Base-by-base conservation (phyloP, 2,888 invertebrate species). In the Chloromyia formosa region DNA sequence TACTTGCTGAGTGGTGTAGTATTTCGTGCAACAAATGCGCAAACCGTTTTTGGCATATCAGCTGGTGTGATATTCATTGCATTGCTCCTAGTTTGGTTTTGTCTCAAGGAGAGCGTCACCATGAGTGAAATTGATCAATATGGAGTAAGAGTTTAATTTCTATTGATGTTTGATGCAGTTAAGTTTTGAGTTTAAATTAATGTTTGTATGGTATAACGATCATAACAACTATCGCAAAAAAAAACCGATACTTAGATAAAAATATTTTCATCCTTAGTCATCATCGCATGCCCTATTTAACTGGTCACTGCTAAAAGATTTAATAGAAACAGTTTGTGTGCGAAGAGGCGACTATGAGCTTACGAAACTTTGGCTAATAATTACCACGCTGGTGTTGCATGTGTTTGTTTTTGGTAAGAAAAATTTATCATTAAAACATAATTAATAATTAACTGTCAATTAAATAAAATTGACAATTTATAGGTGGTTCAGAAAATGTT, bases 1-100 rank as follows among this genome's bases (percentile, higher is more conserved):
- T 86, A 88, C 12, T 80, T 91, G 22, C 80, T 84, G 0, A 91
- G 92, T 78, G 88, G 92, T 1, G 87, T 88, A 75, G 79, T 91
- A 1, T 87, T 91, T 73, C 85, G 86, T 1, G 81, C 81, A 1
- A 84, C 84, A 0, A 80, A 81, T 77, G 79, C 81, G 0, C 75
- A 83, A 0, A 79, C 79, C 0, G 81, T 86, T 0, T 85, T 86
- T 75, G 18, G 75, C 5, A 81, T 83, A 74, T 82, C 84, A 0
- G 77, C 80, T 0, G 53, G 75, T 0, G 73, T 82, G 1, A 79
- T 81, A 79, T 23, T 83, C 0, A 12, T 83, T 4, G 80, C 82
- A 0, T 77, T 84, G 54, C 2, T 82, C 1, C 83, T 83, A 76
- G 81, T 84, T 1, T 78, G 77, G 54, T 75, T 83, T 22, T 79